These are phyloP conservation scores for Cynaeus angustus DNA, from an alignment of 2,888 invertebrate species.

Conservation along the genomic window DNA sequence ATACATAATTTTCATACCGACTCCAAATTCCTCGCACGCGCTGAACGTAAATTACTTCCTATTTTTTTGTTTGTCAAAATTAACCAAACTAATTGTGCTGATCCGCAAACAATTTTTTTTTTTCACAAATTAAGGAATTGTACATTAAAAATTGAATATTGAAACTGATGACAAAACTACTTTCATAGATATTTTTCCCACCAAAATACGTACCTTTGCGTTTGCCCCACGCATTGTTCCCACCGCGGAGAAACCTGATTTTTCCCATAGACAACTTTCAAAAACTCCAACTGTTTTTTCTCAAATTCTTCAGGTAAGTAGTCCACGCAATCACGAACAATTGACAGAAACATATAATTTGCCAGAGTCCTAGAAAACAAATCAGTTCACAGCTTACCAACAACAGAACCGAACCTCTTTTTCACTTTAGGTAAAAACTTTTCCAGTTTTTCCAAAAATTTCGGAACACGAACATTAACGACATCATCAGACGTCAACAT, in stretches of 20 bases:
- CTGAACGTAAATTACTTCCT: too few species aligned
- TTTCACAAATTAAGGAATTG: too few species aligned
- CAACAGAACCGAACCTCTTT: slow-evolving; percentile 14
- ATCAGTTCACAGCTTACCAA: not conserved
- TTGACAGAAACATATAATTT: slow-evolving; percentile 55
- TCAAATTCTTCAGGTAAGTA: slow-evolving; percentile 52
- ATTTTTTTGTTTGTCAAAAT: too few species aligned
- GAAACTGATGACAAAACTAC: too few species aligned
- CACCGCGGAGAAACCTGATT: slow-evolving; percentile 24
- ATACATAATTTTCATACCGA: too few species aligned
- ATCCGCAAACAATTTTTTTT: too few species aligned
- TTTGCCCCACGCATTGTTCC: slow-evolving; percentile 27
- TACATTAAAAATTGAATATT: too few species aligned
- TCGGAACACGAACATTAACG: slow-evolving; percentile 43
- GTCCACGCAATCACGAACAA: slow-evolving; percentile 38
- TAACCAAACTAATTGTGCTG: too few species aligned
- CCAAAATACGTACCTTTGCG: slow-evolving; percentile 16
- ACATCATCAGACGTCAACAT: slow-evolving; percentile 39
- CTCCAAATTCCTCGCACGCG: too few species aligned
- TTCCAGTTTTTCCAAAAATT: slow-evolving; percentile 46
- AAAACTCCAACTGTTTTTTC: slow-evolving; percentile 45
- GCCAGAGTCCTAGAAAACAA: slow-evolving; percentile 47
- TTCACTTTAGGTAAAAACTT: slow-evolving; percentile 47
- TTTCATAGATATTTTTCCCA: too few species aligned
- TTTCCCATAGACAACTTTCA: slow-evolving; percentile 32